Percentiles rank a stretch among this genome's conserved stretches.
These are phyloP conservation scores for Spheniscus humboldti DNA, from an alignment of 2,797 vertebrate genomes.

Conservation along the genomic window DNA sequence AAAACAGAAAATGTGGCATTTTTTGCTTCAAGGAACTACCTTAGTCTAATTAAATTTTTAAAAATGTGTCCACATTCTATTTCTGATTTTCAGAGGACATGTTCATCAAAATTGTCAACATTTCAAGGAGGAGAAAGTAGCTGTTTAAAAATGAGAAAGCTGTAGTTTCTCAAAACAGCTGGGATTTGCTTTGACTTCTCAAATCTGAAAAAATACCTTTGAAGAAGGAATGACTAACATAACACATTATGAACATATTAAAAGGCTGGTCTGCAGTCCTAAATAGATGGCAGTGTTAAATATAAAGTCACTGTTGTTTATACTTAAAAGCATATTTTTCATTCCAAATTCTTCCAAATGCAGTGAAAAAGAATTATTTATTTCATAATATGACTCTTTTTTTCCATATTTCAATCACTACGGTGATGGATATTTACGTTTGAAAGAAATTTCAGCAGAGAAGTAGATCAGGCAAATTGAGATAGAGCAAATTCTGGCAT, in stretches of 20 bases:
- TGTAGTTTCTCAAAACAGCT: background rate
- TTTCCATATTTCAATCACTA: background rate
- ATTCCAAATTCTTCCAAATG: background rate
- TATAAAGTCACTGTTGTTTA: background rate
- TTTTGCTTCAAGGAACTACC: background rate
- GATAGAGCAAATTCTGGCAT: background rate
- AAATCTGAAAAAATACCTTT: background rate
- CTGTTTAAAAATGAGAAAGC: background rate
- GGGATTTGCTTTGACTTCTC: background rate
- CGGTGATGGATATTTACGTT: background rate
- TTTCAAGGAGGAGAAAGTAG: background rate
- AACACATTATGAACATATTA: background rate
- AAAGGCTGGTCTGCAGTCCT: background rate
- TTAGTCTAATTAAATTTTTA: background rate
- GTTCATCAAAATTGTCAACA: background rate
- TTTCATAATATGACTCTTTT: background rate
- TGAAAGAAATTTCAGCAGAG: background rate
- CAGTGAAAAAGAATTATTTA: background rate
- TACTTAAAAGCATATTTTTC: background rate
- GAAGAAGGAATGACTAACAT: background rate
- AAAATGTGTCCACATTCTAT: background rate
- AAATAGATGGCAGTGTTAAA: background rate
- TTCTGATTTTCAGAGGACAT: background rate
- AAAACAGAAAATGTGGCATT: background rate
- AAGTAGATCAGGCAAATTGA: background rate